Base-by-base conservation (phyloP, 1,140 invertebrate species). In the Archegozetes longisetosus region DNA sequence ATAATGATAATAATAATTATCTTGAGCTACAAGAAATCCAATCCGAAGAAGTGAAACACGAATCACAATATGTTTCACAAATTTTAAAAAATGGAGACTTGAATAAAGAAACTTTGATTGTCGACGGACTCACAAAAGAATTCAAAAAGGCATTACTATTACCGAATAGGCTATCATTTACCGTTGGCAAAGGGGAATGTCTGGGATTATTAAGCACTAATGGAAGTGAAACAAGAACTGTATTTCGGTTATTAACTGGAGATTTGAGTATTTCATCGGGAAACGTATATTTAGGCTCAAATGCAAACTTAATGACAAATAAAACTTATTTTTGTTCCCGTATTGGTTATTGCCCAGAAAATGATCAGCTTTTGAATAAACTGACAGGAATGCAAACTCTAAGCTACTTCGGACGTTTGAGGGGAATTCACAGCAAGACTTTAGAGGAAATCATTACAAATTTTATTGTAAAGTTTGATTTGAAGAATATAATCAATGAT, bases 91-190 rank as follows among this genome's bases (percentile, higher is more conserved):
- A 28, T 25, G 29, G 3, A 9, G 50, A 20, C 50, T 20, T 51
- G 12, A 51, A 25, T 26, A 25, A 51, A 6, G 50, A 9, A 51
- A 9, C 50, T 6, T n/a, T 51, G 6, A 20, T 51, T 51, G 50
- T 32, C 6, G 20, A 24, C 3, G 56, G 63, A 9, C 22, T 63
- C 53, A 27, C 32, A 3, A 62, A 46, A 27, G 9, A 24, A 22
- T 62, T 56, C 20, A 25, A 32, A 9, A 20, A 52, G 9, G 25
- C 52, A 2, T 3, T 25, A n/a, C 32, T 51, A 6, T 52, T 58
- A 0, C 24, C 32, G 27, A 77, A 84, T 64, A 78, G 82, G 65
- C 68, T 88, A 0, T 82, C 78, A 68, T 77, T 88, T 56, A 79
- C 71, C 3, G 76, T 79, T 14, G 74, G 76, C 12, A 61, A 71